Evolutionary conservation across 2,113 vertebrate species (phyloP), one percentile per base, ranked within the genome.

Genomic region (Melierax canorus): DNA sequence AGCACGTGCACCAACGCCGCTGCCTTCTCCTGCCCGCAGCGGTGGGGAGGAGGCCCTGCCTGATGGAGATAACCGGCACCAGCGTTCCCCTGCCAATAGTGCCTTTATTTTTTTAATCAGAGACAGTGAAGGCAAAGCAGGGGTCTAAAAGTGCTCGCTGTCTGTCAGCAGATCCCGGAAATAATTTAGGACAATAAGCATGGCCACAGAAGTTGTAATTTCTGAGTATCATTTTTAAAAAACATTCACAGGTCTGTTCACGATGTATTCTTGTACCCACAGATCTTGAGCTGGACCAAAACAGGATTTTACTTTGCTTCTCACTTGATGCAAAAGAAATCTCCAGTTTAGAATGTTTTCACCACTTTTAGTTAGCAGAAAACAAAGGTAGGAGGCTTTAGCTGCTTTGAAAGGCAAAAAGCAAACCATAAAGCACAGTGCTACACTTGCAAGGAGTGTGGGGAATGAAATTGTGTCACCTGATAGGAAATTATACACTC

Each of bases 1-100:
- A 63, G 63, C 56, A 34, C 15, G 11, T 3, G 7, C 27, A 58
- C 38, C 5, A 5, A 6, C 0, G 1, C 27, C 2, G 2, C 67
- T 51, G 59, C 22, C 55, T 60, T 55, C 38, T 87, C 12, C 45
- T 81, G 63, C 34, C 48, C 34, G 5, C 50, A 39, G 69, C 0
- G 0, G 12, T 12, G 51, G 21, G 36, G n/a, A 66, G 14, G 27
- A 72, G 38, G n/a, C 46, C 21, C 79, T 59, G 51, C 43, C 60
- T 7, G 38, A 41, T 38, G 27, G 38, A 53, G 13, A 27, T 9
- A 63, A 24, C 17, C 38, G 64, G 75, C 6, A 5, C 34, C 50
- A 19, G 21, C 9, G 21, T 8, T 69, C 50, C 30, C 16, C 30
- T 34, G 26, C 55, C 45, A 56, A 7, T 5, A 18, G 4, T 45